phyloP scores from a whole-genome alignment of 1,140 invertebrate genomes.

The Hermetia illucens region DNA sequence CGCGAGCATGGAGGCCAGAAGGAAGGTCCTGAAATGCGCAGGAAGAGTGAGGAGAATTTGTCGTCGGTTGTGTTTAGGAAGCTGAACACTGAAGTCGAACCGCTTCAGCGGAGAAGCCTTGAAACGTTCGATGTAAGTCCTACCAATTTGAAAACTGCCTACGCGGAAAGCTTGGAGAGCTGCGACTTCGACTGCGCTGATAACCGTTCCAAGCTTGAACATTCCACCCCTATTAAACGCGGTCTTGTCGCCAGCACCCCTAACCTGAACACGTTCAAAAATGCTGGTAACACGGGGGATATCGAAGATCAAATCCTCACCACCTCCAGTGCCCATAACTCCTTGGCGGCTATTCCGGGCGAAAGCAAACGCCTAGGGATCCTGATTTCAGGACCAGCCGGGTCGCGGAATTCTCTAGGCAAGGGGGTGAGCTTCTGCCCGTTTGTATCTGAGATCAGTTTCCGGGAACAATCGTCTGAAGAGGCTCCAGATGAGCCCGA shows the following conservation, averaged over 20 bases:
- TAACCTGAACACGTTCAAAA: conserved; percentile 40
- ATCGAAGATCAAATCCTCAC: conserved; percentile 21
- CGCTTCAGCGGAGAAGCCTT: too few species aligned
- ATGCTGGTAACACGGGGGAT: conserved; percentile 17
- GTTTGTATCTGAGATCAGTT: conserved; percentile 55
- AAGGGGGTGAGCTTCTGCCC: conserved; percentile 52
- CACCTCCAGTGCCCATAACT: conserved; percentile 27
- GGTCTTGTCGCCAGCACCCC: conserved; percentile 45
- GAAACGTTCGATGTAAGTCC: conserved; percentile 29
- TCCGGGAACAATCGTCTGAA: conserved; percentile 38
- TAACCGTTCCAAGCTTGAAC: conserved; percentile 7
- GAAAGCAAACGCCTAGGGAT: conserved; percentile 34
- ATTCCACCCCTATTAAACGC: conserved; percentile 30
- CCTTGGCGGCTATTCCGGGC: conserved; percentile 37
- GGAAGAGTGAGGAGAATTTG: not conserved
- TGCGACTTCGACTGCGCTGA: conserved; percentile 19
- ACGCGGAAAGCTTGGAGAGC: conserved; percentile 24
- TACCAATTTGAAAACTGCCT: conserved; percentile 22
- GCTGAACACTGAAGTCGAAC: not conserved
- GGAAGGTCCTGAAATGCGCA: too few species aligned
- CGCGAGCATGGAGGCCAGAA: too few species aligned
- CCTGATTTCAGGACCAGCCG: conserved; percentile 33
- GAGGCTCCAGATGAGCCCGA: conserved; percentile 9
- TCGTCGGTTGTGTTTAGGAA: not conserved
- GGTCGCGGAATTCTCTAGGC: conserved; percentile 19